These are phyloP conservation scores for Pelodytes ibericus DNA, from an alignment of 2,797 vertebrate species.

Conservation along the genomic window DNA sequence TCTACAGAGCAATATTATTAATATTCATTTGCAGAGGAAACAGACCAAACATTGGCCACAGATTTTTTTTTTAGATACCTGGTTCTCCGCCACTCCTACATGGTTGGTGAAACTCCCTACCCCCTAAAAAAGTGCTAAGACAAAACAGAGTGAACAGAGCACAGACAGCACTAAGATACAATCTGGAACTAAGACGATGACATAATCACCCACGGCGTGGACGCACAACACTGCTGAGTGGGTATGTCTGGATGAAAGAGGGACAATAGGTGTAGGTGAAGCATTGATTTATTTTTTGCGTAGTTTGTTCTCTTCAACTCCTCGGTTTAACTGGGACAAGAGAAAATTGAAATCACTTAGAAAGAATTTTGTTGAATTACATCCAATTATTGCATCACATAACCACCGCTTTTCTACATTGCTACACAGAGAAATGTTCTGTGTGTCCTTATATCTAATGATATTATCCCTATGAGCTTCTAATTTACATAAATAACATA, in stretches of 20 bases:
- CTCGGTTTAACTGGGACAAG: conserved; percentile 16
- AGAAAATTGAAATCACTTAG: no score
- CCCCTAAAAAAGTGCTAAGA: conserved; percentile 33
- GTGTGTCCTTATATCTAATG: no score
- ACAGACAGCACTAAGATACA: conserved; percentile 20
- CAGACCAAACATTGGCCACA: not conserved
- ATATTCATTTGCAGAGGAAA: not conserved
- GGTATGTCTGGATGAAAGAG: conserved; percentile 14
- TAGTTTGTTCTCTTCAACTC: conserved; percentile 46
- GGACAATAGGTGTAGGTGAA: conserved; percentile 18
- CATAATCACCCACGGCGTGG: conserved; percentile 20
- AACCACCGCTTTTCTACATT: no score
- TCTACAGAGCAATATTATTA: conserved; percentile 2
- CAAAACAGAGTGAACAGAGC: conserved; percentile 29
- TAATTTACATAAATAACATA: no score
- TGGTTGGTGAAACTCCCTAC: not conserved
- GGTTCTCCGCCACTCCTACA: not conserved
- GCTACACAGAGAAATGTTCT: no score
- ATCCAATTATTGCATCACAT: no score
- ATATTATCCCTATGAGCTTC: no score
- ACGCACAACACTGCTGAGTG: conserved; percentile 21
- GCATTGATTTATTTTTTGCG: conserved; percentile 43
- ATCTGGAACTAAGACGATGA: conserved; percentile 12
- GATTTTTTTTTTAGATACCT: not conserved
- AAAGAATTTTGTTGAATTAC: no score